Base-by-base conservation (phyloP, 2,888 invertebrate genomes). In the Argynnis bischoffii region DNA sequence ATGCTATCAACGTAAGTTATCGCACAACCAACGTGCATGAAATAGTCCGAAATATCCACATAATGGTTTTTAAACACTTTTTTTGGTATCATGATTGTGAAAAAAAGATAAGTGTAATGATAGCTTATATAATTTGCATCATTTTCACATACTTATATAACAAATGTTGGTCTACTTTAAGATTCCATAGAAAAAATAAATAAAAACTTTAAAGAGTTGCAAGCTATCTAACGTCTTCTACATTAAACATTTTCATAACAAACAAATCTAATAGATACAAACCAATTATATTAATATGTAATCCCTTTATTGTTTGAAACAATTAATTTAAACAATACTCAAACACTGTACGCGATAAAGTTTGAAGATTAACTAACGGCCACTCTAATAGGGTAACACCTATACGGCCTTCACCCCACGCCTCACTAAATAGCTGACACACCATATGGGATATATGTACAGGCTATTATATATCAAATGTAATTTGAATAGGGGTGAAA, bases 331-430 rank as follows among this genome's bases (percentile, higher is more conserved):
- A 69, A 67, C 65, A 64, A 63, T 63, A 59, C 53, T 50, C 50
- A 57, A 68, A 71, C 66, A 70, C 51, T 48, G 55, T 57, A 63
- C 63, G 68, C 68, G 68, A 74, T 72, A 69, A 72, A 69, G 54
- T 64, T 63, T 65, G 65, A 66, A 74, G 65, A 79, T 80, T 79
- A 77, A 77, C 76, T 77, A 78, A 76, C 75, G 76, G 72, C 73
- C 72, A 74, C 75, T 69, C 74, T 75, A 75, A 80, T 79, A 79
- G 86, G 84, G 84, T 82, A 81, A 76, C 75, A 73, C 78, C 73
- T 80, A 76, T 72, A 75, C 77, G 79, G 77, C 82, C 76, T 75
- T 77, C 75, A 73, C 72, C 69, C 74, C 71, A 76, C 77, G 76
- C 56, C 69, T 67, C 69, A 60, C 56, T 55, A 69, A 69, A 66